Percentiles rank a stretch among this genome's conserved stretches.
These are phyloP conservation scores for Puma concolor DNA, from an alignment of 2,113 vertebrate species.

Conservation along the genomic window DNA sequence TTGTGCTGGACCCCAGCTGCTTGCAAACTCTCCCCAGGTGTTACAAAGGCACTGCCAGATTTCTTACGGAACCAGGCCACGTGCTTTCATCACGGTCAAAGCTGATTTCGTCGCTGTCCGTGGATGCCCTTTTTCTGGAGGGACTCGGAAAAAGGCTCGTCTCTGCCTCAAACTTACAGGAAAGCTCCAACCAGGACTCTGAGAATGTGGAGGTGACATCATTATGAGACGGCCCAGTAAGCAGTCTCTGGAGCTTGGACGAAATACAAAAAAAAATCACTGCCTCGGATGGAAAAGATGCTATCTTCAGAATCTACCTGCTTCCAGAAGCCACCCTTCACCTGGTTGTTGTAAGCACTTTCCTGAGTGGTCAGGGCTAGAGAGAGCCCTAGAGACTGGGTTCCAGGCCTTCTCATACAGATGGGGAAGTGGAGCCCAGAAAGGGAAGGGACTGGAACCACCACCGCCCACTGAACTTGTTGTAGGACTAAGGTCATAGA, in stretches of 20 bases:
- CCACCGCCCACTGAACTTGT: rapidly evolving
- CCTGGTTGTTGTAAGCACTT: background rate
- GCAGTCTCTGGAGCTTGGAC: background rate
- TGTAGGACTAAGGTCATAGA: background rate
- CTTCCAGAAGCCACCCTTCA: background rate
- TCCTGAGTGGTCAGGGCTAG: background rate
- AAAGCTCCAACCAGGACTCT: background rate
- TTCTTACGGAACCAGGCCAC: background rate
- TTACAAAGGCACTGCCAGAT: background rate
- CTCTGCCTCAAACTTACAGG: background rate
- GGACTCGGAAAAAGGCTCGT: background rate
- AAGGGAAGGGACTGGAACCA: background rate
- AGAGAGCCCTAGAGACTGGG: background rate
- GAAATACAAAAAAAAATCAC: background rate
- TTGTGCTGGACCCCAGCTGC: background rate
- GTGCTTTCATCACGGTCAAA: background rate
- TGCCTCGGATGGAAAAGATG: background rate
- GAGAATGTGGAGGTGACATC: background rate
- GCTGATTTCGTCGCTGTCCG: background rate
- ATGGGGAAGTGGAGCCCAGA: background rate
- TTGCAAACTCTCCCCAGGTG: background rate
- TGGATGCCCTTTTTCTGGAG: background rate
- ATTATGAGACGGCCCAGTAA: background rate
- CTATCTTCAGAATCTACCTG: background rate
- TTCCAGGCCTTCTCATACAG: background rate